Percentiles rank a stretch among this genome's conserved stretches.
Conservation (phyloP, 2,888 invertebrate genomes). For the Orthosia incerta region DNA sequence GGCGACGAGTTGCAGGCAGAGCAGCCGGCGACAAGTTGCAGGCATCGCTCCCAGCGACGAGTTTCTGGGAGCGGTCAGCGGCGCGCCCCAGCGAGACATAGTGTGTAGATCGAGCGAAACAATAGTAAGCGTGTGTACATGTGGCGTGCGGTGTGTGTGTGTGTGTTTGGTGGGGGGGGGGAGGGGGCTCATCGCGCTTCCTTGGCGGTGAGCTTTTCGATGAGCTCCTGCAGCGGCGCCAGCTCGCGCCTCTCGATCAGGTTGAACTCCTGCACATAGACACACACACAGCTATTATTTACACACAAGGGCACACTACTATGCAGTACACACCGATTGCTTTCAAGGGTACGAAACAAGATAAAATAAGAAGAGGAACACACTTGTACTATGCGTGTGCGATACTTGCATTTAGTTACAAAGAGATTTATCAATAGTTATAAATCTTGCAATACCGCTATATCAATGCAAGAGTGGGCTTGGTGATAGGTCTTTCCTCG, state of each 20-base stretch:
- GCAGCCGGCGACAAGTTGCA: too few species aligned
- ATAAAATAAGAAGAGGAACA: neutral
- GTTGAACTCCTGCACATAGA: conserved; percentile 96
- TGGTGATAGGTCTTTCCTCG: neutral
- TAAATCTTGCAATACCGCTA: too few species aligned
- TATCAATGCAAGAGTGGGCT: neutral
- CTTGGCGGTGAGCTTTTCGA: conserved; percentile 98
- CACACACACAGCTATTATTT: neutral
- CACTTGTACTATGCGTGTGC: neutral
- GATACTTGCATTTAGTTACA: too few species aligned
- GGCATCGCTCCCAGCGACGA: too few species aligned
- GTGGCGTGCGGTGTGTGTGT: conserved; percentile 7
- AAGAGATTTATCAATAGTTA: too few species aligned
- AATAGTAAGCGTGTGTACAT: conserved; percentile 16
- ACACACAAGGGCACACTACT: neutral
- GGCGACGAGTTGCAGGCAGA: too few species aligned
- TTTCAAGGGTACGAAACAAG: neutral
- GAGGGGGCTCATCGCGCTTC: conserved; percentile 94
- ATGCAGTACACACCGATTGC: neutral
- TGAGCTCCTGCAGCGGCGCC: conserved; percentile 99
- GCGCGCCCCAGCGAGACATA: conserved; percentile 1
- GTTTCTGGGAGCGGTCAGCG: too few species aligned
- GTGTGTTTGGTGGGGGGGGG: conserved; percentile 5
- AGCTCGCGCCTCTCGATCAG: conserved; percentile 99
- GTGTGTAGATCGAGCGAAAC: conserved; percentile 24